Evolutionary conservation across 2,797 vertebrate species (phyloP), one percentile per base, ranked within the genome.

Genomic region (Eulemur coronatus): DNA sequence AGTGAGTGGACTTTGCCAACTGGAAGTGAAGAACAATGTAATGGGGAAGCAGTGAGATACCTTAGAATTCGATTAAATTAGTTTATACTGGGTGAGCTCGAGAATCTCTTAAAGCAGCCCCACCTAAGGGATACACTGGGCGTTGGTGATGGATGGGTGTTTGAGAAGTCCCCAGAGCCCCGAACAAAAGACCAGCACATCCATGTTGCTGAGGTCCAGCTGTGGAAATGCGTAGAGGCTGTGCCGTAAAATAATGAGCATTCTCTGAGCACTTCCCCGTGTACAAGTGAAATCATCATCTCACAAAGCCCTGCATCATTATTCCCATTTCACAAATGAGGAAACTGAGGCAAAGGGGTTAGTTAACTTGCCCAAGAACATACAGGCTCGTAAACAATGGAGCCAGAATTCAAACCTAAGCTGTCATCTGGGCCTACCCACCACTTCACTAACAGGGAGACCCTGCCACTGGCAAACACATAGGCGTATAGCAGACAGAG

Each of bases 331-430:
- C 12, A 43, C 67, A 94, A 72, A 35, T 55, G 8, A 85, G 18
- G 43, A 94, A 89, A 94, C 59, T 89, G 63, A 94, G 50, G 24
- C 26, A 91, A 84, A 91, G 46, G 48, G 2, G 4, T 91, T 82
- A 55, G 57, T 76, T 81, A 70, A 82, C 20, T 69, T 38, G 33
- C 11, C 38, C 38, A 84, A 88, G 30, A 94, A 73, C 4, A 63
- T 24, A 50, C 2, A 65, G 13, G 22, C 57, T 87, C 67, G 50
- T 86, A 73, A 76, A 28, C 72, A 11, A 65, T 59, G 55, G 24
- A 65, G 22, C 22, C 48, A 79, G n/a, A 30, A 50, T 22, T 61
- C 65, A 78, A 87, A 43, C 5, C 61, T 28, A 69, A 22, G 41
- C 33, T 20, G 10, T 59, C 28, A n/a, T 55, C 57, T 87, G 38